phyloP scores from a whole-genome alignment of 1,140 invertebrate genomes.

The Hyles euphorbiae region DNA sequence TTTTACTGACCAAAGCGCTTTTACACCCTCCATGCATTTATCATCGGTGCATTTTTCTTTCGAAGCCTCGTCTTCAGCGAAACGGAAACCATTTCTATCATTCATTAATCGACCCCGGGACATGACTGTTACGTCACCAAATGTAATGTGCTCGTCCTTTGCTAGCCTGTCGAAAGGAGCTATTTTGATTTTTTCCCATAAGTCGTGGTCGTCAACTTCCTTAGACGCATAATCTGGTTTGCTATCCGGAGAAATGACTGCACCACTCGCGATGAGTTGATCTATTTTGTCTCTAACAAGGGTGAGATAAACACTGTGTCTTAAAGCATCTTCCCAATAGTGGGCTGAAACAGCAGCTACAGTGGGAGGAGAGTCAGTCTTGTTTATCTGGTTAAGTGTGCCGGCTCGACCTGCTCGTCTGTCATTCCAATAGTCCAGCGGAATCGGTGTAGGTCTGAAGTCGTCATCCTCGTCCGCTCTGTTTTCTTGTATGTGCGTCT shows the following conservation, averaged over 20 bases:
- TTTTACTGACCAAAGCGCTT: slow-evolving; percentile 80
- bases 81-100: slow-evolving; percentile 66
- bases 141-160: slow-evolving; percentile 57
- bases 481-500: slow-evolving; percentile 45
- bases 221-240: slow-evolving; percentile 42
- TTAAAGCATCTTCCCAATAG: slow-evolving; percentile 77
- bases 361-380: slow-evolving; percentile 34
- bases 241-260: slow-evolving; percentile 44
- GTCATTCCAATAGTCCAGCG: slow-evolving; percentile 61
- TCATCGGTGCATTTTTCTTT: slow-evolving; percentile 60
- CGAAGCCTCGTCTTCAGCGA: slow-evolving; percentile 76
- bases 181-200: slow-evolving; percentile 72
- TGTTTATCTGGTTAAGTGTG: slow-evolving; percentile 62
- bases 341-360: slow-evolving; percentile 49
- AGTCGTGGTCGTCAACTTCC: slow-evolving; percentile 64
- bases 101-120: slow-evolving; percentile 77
- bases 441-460: slow-evolving; percentile 62
- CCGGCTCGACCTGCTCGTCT: slow-evolving; percentile 47
- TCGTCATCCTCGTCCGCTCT: slow-evolving; percentile 33
- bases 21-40: slow-evolving; percentile 61
- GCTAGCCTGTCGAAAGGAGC: slow-evolving; percentile 73
- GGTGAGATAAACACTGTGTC: slow-evolving; percentile 77
- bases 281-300: slow-evolving; percentile 74
- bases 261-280: slow-evolving; percentile 54
- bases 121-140: slow-evolving; percentile 78